Evolutionary conservation across 2,888 invertebrate species (phyloP), one percentile per base, ranked within the genome.

Genomic region (Corbicula japonica): DNA sequence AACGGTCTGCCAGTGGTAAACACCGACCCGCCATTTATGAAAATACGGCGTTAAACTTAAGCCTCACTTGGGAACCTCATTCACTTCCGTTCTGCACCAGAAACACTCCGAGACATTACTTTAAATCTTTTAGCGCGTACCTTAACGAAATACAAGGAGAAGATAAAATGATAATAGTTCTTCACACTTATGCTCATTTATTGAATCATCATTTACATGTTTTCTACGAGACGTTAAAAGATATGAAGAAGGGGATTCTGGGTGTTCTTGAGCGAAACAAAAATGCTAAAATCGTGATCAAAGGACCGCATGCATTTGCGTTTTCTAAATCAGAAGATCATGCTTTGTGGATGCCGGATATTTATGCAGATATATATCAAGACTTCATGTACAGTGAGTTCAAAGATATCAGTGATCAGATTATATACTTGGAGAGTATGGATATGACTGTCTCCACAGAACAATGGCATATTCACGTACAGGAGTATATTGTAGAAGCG

Each of bases 291-390:
- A 46, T 82, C 12, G 60, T 78, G 10, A 78, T 82, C 1, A 82
- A 82, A 61, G 82, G 82, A 12, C 82, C 82, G 2, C 75, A 78
- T 72, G 70, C 77, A 2, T 82, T 60, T 62, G 75, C 82, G 3
- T 78, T 78, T 70, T 75, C 61, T 41, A 77, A 58, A 68, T 54
- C 66, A 34, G 6, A 23, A 4, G 74, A 76, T 30, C 66, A 68
- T 23, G 76, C 69, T 18, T 52, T 82, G 38, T 82, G 82, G 82
- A 82, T 82, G 82, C 77, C 76, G 21, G 82, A 82, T 35, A 66
- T 44, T 18, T 82, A 82, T 65, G 72, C 78, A 4, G 62, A 63
- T 15, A 32, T 82, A 46, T 82, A 82, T 35, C 52, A 62, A 28
- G 41, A 71, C 21, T 63, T 75, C 30, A 62, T 82, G 6, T 48